Evolutionary conservation across 2,888 invertebrate species (phyloP), one percentile per base, ranked within the genome.

Genomic region (Zaprionus lineosus): DNA sequence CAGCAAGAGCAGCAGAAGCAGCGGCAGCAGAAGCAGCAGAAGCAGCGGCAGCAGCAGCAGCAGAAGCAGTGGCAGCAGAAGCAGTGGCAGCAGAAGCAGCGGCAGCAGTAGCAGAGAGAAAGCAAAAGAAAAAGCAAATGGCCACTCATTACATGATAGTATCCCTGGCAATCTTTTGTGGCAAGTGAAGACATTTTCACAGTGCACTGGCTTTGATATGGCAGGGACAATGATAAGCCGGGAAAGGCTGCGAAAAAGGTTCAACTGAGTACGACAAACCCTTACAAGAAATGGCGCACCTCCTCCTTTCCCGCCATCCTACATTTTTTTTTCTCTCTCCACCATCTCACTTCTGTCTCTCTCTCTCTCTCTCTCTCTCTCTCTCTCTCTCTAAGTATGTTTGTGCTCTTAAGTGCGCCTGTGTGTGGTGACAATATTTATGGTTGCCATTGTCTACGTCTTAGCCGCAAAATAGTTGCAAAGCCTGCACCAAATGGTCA

Each of bases 401-500:
- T 2, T 24, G 24, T 24, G 24, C n/a, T n/a, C n/a, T n/a, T 24
- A 16, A 8, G 21, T 19, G 8, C 24, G 16, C 14, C 15, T 19
- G 6, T n/a, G 16, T n/a, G 41, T 11, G 29, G 21, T n/a, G 8
- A 31, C n/a, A 15, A 44, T 50, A 71, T 82, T 77, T 72, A 73
- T 77, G 65, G 39, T 18, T 40, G 53, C 48, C 83, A 82, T 78
- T 78, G 83, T 74, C 79, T 67, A 28, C 52, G 62, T 55, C 53
- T 84, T 60, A 68, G 44, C 79, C 68, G 55, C 77, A 67, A 64
- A 63, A 74, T 67, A 50, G 52, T 64, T 82, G 82, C 71, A 84
- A 28, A 57, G 61, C 56, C 36, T 79, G 86, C 86, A 79, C 15
- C 59, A 55, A 81, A 84, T 67, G 81, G 67, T 28, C 79, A 64